These are phyloP conservation scores for Pangasius krempfi DNA, from an alignment of 2,797 vertebrate species.

Conservation along the genomic window DNA sequence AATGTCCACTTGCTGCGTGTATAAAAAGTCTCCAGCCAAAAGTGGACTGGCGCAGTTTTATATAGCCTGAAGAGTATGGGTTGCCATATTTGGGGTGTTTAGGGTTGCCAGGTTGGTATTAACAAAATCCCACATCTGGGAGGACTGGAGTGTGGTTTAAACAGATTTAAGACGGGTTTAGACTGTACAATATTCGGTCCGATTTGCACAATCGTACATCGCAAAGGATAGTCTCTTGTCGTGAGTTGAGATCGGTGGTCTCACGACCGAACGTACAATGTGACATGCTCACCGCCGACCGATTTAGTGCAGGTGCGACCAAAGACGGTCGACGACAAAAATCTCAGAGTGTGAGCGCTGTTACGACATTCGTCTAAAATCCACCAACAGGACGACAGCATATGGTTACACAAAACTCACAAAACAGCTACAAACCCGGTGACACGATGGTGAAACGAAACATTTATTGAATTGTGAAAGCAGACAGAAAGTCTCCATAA, in stretches of 20 bases:
- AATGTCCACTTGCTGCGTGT: neutral
- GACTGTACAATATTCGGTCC: neutral
- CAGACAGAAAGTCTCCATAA: neutral
- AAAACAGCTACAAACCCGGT: neutral
- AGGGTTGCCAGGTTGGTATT: neutral
- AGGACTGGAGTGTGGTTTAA: too few species aligned
- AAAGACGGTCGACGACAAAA: too few species aligned
- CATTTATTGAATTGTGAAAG: neutral
- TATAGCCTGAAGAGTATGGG: neutral
- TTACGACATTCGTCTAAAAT: neutral
- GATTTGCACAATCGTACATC: neutral
- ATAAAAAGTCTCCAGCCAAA: neutral
- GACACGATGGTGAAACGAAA: neutral
- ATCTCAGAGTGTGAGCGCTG: too few species aligned
- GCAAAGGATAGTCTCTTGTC: neutral
- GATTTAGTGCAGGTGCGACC: too few species aligned
- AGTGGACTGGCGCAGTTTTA: constrained; percentile 15
- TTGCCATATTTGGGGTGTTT: neutral
- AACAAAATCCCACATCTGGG: neutral
- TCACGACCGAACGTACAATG: neutral
- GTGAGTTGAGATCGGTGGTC: neutral
- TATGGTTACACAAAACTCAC: neutral
- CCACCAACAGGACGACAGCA: neutral
- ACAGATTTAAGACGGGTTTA: too few species aligned
- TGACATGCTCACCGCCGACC: too few species aligned